Base-by-base conservation (phyloP, 2,888 invertebrate species). In the Azorinus chamasolen region DNA sequence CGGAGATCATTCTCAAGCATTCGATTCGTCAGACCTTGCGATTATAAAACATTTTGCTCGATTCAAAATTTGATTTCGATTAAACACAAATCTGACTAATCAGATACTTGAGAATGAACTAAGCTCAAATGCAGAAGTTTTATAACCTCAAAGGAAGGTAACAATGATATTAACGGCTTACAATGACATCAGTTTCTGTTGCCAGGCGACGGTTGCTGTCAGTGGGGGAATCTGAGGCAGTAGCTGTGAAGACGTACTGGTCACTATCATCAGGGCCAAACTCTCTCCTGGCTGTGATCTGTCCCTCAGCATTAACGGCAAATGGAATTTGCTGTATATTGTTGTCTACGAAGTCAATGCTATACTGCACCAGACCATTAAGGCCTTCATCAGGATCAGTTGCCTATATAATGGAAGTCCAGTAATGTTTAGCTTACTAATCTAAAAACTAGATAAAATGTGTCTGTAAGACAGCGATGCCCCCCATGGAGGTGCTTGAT, bases 311-410 rank as follows among this genome's bases (percentile, higher is more conserved):
- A 48, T 73, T 64, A 1, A 83, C 64, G 20, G 10, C 32, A 59
- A 85, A 82, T 63, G 75, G 74, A 41, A 81, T n/a, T 22, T 59
- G 27, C 14, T 71, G 64, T 43, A 63, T 24, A 46, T 57, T 58
- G 45, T 55, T 25, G 58, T 73, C 70, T 18, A 39, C 18, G 12
- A 24, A 45, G 37, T 71, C 45, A 12, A 85, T 32, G 1, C 27
- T 43, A 48, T 86, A 85, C 8, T 55, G 39, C 12, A 88, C 79
- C 16, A n/a, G 41, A 16, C 85, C 85, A 68, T 80, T 83, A 3
- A 18, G 51, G 18, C 73, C 83, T 2, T 24, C 45, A 66, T 88
- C 88, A 22, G 68, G 43, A 68, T 88, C 88, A 10, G 59, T 71
- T 6, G 87, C 86, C 87, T 87, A 46, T 20, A 66, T 2, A 37